phyloP scores from a whole-genome alignment of 2,888 invertebrate species.

The Apantesis nais region DNA sequence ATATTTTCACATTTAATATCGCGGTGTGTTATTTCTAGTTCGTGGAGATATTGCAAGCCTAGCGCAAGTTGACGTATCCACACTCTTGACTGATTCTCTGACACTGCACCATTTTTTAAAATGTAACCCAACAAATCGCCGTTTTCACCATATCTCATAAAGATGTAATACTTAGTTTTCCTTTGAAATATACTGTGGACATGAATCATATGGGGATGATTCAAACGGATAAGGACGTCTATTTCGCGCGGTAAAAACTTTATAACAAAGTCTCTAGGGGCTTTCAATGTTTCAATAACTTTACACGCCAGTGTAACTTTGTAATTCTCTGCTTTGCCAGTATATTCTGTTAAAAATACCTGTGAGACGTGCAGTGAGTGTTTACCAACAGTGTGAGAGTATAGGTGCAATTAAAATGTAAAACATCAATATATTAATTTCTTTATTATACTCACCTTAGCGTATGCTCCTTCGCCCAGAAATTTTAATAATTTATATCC shows the following conservation, averaged over 20 bases:
- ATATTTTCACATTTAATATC: constrained; percentile 95
- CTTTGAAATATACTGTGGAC: constrained; percentile 91
- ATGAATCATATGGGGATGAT: constrained; percentile 92
- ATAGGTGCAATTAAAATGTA: not conserved
- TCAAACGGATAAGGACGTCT: constrained; percentile 89
- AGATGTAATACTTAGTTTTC: constrained; percentile 90
- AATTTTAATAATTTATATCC: constrained; percentile 88
- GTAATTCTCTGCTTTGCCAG: constrained; percentile 59
- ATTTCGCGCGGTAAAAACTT: constrained; percentile 94
- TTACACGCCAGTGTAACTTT: constrained; percentile 88
- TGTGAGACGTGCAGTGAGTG: constrained; percentile 42
- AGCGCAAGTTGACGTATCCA: constrained; percentile 90
- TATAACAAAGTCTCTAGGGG: constrained; percentile 91
- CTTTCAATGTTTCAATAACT: constrained; percentile 89
- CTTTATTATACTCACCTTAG: constrained; percentile 85
- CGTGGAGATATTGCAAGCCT: constrained; percentile 90
- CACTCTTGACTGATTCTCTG: constrained; percentile 89
- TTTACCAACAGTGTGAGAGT: not conserved
- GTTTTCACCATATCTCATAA: constrained; percentile 92
- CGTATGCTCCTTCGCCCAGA: constrained; percentile 92
- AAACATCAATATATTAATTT: not conserved
- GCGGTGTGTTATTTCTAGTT: constrained; percentile 90
- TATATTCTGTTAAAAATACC: constrained; percentile 77
- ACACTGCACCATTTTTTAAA: constrained; percentile 88
- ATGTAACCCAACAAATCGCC: constrained; percentile 92